Evolutionary conservation across 2,888 invertebrate species (phyloP), one percentile per base, ranked within the genome.

Genomic region (Drosophila lacicola): DNA sequence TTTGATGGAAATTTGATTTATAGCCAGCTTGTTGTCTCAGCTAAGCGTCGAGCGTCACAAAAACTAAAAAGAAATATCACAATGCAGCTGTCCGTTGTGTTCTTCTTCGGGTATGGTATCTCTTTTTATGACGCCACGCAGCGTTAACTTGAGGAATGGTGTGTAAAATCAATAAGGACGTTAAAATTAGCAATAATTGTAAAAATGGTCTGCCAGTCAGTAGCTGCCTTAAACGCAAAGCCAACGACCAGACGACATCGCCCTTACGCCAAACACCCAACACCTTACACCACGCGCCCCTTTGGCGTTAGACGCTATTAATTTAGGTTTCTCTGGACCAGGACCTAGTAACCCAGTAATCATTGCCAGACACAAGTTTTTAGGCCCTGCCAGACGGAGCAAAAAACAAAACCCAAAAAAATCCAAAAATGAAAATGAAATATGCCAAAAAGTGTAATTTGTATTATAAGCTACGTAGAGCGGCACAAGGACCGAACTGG

Each of bases 371-470:
- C 49, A 57, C 46, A 34, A 53, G 29, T 47, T 56, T 70, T 81
- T 67, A 72, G 88, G 82, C 54, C 34, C 62, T 44, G 56, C 8
- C 46, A 64, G 68, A 41, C 70, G 46, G 13, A 63, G 58, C 58
- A 39, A 34, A 34, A 61, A 57, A 61, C 47, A 51, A 58, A 53
- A 46, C 29, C 25, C 8, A 57, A 56, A 47, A 21, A 46, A 44
- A 44, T 55, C 34, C 39, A 41, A 62, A 72, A 68, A 56, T 53
- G 63, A 60, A 78, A 74, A 75, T 74, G 79, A 78, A 79, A 78
- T 87, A 84, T 86, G 80, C 89, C 86, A 71, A 89, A 82, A 81
- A 88, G 75, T 88, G 86, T 88, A 89, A 85, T 85, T 85, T 85
- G 89, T 85, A 88, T 86, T 86, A 78, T 65, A 77, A 78, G 66